Base-by-base conservation (phyloP, 2,113 vertebrate species). In the Pungitius pungitius region DNA sequence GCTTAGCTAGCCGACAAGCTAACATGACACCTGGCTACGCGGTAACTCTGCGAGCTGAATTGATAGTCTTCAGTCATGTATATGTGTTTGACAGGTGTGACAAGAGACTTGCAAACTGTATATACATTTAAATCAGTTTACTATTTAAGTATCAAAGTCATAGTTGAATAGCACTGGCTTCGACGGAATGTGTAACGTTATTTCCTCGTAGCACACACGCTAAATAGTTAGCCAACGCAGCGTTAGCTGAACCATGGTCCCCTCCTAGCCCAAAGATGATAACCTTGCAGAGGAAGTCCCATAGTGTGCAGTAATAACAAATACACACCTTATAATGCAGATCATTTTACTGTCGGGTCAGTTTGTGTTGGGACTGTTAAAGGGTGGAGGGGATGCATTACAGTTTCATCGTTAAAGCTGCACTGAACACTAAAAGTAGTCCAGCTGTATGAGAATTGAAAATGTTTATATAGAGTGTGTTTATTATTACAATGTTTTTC, bases 1-100 rank as follows among this genome's bases (percentile, higher is more conserved):
- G 54, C 51, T 0, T 10, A 37, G 61, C 43, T 61, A 78, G 77
- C n/a, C n/a, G n/a, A n/a, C 67, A 27, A 5, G 56, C 33, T n/a
- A 58, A 12, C 52, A 6, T 15, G 15, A 11, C 42, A 69, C 6
- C 57, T 7, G 3, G 24, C 30, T 17, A 8, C 37, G 3, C 22
- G 20, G 2, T 26, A 6, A 1, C 9, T 63, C 26, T 37, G 11
- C 12, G 4, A 66, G 4, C 12, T 14, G 35, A 24, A 12, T 10
- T 26, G 12, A 24, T 24, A 24, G 11, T 55, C 2, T 20, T 20
- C 52, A 69, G 26, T 11, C 27, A 0, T 2, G 2, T 9, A 1
- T 30, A 1, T 43, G 22, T 74, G 22, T 27, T n/a, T 5, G 8
- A 15, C 10, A 47, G 0, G 0, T 12, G 40, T 47, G 8, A 3